Evolutionary conservation across 2,113 vertebrate species (phyloP), one percentile per base, ranked within the genome.

Genomic region (Blennius ocellaris): DNA sequence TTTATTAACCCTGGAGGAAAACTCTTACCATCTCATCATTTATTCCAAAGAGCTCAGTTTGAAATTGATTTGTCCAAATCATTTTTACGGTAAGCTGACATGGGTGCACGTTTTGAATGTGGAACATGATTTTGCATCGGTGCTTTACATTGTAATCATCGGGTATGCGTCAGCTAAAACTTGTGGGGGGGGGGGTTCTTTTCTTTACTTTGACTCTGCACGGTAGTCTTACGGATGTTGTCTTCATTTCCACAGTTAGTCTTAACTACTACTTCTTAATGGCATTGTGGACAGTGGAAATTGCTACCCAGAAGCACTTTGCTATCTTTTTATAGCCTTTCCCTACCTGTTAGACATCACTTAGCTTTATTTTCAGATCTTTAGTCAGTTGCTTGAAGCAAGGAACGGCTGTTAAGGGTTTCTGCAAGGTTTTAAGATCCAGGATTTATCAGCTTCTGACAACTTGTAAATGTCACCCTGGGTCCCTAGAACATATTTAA

Each of bases 331-430:
- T 66, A 66, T 53, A 36, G 50, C 9, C 17, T 45, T 11, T 12
- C 44, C 11, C n/a, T 66, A 8, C 48, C 48, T 49, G 21, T 11
- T 44, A 65, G 39, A 44, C 41, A 44, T 17, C 49, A 65, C n/a
- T 65, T 65, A 66, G 50, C 17, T 16, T 66, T 54, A 66, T 54
- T 66, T 53, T 43, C 14, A 66, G 63, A 16, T 45, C 9, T 14
- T 49, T 15, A 15, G 12, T n/a, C 38, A 43, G 8, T 44, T 53
- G 51, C 39, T 36, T 53, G 40, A 17, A 44, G 62, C 62, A 65
- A 39, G 17, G 39, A 2, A 2, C 8, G 16, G 48, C 3, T 0
- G 17, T 37, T 44, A 50, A 44, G 39, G 11, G 17, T 52, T 52
- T 65, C 37, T 39, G 8, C 48, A 49, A 62, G 14, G 47, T 51